These are phyloP conservation scores for Cavia porcellus DNA, from an alignment of 2,113 vertebrate genomes.

Conservation along the genomic window DNA sequence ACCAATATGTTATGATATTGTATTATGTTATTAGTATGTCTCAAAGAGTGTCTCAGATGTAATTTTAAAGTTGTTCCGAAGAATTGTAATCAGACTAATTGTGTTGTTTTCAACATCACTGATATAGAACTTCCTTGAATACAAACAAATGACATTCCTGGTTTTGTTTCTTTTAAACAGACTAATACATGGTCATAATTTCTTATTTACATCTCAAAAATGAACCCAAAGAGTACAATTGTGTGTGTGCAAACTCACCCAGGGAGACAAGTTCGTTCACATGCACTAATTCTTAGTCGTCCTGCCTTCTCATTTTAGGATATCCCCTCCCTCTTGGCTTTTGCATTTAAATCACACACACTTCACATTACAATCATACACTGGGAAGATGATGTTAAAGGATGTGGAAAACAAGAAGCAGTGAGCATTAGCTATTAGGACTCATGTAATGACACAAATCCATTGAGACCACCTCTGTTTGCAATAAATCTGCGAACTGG, in stretches of 20 bases:
- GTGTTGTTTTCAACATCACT: not conserved
- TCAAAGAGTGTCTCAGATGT: not conserved
- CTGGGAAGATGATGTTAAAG: not conserved
- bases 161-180: not conserved
- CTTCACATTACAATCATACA: not conserved
- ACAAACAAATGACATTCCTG: not conserved
- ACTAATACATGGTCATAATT: not conserved
- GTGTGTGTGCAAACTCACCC: not conserved
- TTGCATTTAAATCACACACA: not conserved
- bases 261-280: not conserved
- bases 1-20: not conserved
- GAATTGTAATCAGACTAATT: not conserved
- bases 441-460: not conserved
- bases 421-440: not conserved
- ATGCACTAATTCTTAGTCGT: not conserved
- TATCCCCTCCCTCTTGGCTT: not conserved
- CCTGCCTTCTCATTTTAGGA: not conserved
- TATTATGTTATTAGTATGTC: not conserved
- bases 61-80: slow-evolving; percentile 10
- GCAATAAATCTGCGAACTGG: slow-evolving; percentile 58
- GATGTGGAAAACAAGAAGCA: slow-evolving; percentile 55
- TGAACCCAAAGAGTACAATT: not conserved
- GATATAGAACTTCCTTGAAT: not conserved
- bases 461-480: slow-evolving; percentile 66
- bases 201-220: not conserved